Conservation (phyloP, 2,113 vertebrate species). For the Lasiurus borealis region DNA sequence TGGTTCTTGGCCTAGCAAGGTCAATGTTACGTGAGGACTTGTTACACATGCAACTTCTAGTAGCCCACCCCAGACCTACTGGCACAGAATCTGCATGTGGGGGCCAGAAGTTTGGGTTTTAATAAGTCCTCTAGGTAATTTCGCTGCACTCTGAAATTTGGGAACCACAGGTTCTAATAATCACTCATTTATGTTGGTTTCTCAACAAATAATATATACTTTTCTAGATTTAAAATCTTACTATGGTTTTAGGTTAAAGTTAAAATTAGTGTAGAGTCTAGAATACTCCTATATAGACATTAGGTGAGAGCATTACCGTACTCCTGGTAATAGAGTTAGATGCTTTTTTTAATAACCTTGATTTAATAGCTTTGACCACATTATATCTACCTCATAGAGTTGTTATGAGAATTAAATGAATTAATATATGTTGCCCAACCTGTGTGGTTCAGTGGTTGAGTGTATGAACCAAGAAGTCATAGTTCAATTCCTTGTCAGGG, state of each 20-base stretch:
- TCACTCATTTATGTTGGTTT: conserved; percentile 48
- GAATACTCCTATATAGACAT: background rate
- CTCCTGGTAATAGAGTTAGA: background rate
- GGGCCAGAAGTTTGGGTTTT: background rate
- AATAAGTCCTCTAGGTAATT: background rate
- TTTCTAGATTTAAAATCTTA: conserved; percentile 55
- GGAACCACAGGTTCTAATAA: background rate
- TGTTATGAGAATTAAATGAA: background rate
- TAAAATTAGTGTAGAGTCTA: background rate
- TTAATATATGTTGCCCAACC: background rate
- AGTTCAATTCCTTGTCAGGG: no score
- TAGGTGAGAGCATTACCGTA: background rate
- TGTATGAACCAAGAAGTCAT: no score
- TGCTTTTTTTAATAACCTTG: conserved; percentile 26
- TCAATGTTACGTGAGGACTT: background rate
- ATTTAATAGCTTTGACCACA: conserved; percentile 33
- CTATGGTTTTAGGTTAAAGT: conserved; percentile 25
- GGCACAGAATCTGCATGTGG: background rate
- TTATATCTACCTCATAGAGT: background rate
- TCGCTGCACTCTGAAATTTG: background rate
- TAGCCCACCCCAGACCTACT: background rate
- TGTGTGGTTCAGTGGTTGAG: no score
- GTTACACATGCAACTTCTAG: background rate
- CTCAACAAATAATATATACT: conserved; percentile 16
- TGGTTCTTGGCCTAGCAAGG: background rate